Evolutionary conservation across 1,140 invertebrate genomes (phyloP), one percentile per base, ranked within the genome.

Genomic region (Anoplophora glabripennis): DNA sequence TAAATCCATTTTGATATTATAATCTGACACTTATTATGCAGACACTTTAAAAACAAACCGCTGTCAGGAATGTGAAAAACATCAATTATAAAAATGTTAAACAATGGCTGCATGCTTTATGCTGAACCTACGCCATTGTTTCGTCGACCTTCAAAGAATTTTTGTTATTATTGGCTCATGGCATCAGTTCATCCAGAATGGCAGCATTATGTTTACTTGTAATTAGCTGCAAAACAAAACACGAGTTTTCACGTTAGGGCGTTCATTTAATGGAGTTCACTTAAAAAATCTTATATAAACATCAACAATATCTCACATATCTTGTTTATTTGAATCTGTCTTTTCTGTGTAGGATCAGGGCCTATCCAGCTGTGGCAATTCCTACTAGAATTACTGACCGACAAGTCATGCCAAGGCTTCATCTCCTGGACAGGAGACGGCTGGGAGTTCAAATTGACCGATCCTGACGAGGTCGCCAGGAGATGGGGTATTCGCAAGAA

Each of bases 391-490:
- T 82, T 98, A 21, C 80, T 99, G 21, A 98, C 96, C 51, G 96
- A 99, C 79, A 97, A 97, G 77, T 86, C 89, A 42, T 98, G 94
- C 78, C 94, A 98, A 76, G 86, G 88, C 18, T 98, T 98, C 75
- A 98, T 99, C 71, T 93, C 92, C 57, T 99, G 96, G 96, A 98
- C 95, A 4, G 95, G 95, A 36, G 94, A 98, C 75, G 95, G 95
- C 44, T 98, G 96, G 96, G 96, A 98, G 77, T 98, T 98, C 78
- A 98, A 98, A 76, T 81, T 99, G n/a, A 96, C 94, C 9, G 96
- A 98, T 78, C 96, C 96, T 0, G 95, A 98, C 78, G 96, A 98
- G 80, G 95, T 98, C 35, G 96, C 96, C 1, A 82, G 94, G 58
- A 86, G 94, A 51, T 99, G 96, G 95, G 96, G 96, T 18, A 91